These are phyloP conservation scores for Tenualosa thibaudeaui DNA, from an alignment of 2,797 vertebrate species.

Conservation along the genomic window DNA sequence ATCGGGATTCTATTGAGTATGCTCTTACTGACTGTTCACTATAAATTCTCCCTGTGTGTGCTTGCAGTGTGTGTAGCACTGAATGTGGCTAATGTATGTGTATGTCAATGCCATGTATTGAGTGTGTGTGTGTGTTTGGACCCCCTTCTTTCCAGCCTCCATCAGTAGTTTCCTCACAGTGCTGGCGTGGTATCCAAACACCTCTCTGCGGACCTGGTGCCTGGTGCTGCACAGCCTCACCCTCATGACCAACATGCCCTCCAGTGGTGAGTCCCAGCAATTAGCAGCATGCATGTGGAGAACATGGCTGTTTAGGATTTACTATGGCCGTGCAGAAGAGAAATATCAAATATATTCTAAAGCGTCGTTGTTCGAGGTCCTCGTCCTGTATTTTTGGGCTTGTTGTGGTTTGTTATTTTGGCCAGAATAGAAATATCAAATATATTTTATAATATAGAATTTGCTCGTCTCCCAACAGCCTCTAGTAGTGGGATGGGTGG, in stretches of 20 bases:
- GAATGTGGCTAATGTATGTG: background rate
- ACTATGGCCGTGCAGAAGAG: too few relatives aligned
- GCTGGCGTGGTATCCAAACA: slow-evolving; percentile 97
- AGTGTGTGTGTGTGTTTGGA: slow-evolving; percentile 12
- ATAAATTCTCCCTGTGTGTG: background rate
- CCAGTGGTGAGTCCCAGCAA: slow-evolving; percentile 80
- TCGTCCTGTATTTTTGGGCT: too few relatives aligned
- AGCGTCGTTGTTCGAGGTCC: too few relatives aligned
- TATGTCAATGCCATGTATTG: background rate
- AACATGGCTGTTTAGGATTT: background rate
- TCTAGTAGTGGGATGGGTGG: slow-evolving; percentile 78
- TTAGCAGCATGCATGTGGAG: background rate
- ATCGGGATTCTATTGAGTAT: background rate
- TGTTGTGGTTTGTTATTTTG: too few relatives aligned
- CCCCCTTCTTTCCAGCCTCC: slow-evolving; percentile 77
- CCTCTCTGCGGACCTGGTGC: slow-evolving; percentile 95
- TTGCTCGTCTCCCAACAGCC: slow-evolving; percentile 67
- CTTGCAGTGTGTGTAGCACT: background rate
- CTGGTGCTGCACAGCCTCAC: slow-evolving; percentile 97
- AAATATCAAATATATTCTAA: too few relatives aligned
- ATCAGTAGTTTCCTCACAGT: slow-evolving; percentile 95
- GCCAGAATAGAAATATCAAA: too few relatives aligned
- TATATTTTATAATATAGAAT: too few relatives aligned
- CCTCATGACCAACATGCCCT: slow-evolving; percentile 98
- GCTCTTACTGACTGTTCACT: background rate